Base-by-base conservation (phyloP, 2,113 vertebrate species). In the Periophthalmodon schlosseri region DNA sequence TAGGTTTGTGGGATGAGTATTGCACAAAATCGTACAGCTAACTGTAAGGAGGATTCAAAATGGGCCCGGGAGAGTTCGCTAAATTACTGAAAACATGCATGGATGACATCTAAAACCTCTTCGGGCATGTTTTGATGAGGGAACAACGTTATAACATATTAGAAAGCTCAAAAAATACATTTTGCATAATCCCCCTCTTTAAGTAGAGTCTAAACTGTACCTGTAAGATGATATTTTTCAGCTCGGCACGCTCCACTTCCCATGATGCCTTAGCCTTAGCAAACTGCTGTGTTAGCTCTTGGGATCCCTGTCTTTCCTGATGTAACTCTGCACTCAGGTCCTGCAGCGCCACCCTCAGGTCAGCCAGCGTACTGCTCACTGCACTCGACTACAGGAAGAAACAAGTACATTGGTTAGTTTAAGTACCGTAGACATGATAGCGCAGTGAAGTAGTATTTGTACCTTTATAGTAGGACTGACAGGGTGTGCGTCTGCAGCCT, bases 241-340 rank as follows among this genome's bases (percentile, higher is more conserved):
- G 95, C 85, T 98, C 96, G 0, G 95, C 94, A 0, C 95, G 93
- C 88, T 99, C 97, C 24, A 97, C 95, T 87, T 99, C 97, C 98
- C 98, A 99, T 72, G 96, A 93, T 64, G 97, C 96, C 87, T 98
- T 99, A 89, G 97, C 98, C 75, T 96, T 96, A 76, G 96, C 96
- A 21, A 99, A 98, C 87, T 99, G 97, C 86, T 98, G 97, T 72
- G 97, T 97, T 72, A 99, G 95, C 84, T 99, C 98, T 0, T 95
- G 94, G 49, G 96, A 95, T 15, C 97, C 92, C 2, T 94, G 95
- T 63, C 93, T 94, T 77, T 98, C 97, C 74, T 97, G 96, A 4
- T 92, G 93, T 78, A 99, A 88, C 91, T 98, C 96, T 5, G 89
- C 94, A 78, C 96, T 98, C 78, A 99, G 94, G 72, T 98, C 97